These are phyloP conservation scores for Thymallus thymallus DNA, from an alignment of 2,113 vertebrate genomes.

Conservation along the genomic window DNA sequence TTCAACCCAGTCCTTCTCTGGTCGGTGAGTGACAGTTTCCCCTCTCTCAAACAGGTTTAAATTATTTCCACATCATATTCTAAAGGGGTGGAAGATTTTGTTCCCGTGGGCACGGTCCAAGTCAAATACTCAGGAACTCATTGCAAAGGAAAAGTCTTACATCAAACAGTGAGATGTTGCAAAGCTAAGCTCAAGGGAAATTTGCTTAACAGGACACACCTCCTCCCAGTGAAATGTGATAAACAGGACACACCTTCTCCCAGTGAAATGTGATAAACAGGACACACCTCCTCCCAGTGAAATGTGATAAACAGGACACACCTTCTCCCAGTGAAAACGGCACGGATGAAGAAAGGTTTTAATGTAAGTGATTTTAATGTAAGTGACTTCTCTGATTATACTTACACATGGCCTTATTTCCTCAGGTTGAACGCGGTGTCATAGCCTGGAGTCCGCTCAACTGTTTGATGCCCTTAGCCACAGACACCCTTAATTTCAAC, in stretches of 20 bases:
- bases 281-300: slow-evolving; percentile 59
- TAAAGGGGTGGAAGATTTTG: slow-evolving; percentile 64
- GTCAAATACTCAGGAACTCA: slow-evolving; percentile 70
- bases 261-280: slow-evolving; percentile 67
- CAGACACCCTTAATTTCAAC: slow-evolving; percentile 46
- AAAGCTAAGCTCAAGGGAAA: slow-evolving; percentile 47
- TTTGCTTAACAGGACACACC: slow-evolving; percentile 68
- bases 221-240: no score
- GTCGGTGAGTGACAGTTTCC: slow-evolving; percentile 54
- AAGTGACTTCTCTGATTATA: slow-evolving; percentile 55
- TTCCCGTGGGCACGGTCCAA: slow-evolving; percentile 67
- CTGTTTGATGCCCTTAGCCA: slow-evolving; percentile 61
- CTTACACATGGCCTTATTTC: slow-evolving; percentile 67
- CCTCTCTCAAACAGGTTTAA: slow-evolving; percentile 53
- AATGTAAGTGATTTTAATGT: slow-evolving; percentile 43
- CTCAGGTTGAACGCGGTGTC: slow-evolving; percentile 59
- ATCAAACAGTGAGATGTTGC: slow-evolving; percentile 67
- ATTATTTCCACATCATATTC: slow-evolving; percentile 73
- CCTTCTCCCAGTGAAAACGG: slow-evolving; percentile 52
- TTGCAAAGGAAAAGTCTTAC: slow-evolving; percentile 59
- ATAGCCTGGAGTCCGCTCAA: slow-evolving; percentile 60
- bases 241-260: no score
- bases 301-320: no score
- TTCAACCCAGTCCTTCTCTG: slow-evolving; percentile 36
- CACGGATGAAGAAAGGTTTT: slow-evolving; percentile 33